A percentile compares a stretch with the other conserved stretches of the same genome.
Conservation (phyloP, 2,797 vertebrate species). For the Masticophis lateralis region DNA sequence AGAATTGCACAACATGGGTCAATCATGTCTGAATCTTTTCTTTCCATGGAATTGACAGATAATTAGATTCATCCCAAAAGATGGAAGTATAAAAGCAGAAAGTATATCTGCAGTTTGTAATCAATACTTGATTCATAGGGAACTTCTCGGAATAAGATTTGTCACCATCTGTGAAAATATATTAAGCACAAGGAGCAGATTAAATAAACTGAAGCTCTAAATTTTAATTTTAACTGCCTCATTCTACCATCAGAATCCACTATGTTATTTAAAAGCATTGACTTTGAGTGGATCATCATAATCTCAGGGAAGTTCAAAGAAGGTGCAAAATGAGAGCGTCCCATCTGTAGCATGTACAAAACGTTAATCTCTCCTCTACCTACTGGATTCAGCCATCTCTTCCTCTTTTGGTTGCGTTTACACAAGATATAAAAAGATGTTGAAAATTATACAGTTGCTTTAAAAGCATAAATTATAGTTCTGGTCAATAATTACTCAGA, state of each 20-base stretch:
- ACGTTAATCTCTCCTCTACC: conserved; percentile 22
- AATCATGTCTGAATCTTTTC: background rate
- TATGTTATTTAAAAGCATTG: background rate
- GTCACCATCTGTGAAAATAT: background rate
- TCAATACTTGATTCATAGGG: background rate
- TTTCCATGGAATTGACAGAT: background rate
- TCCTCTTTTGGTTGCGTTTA: conserved; percentile 62
- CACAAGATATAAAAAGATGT: conserved; percentile 53
- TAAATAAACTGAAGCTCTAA: background rate
- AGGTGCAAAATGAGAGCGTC: background rate
- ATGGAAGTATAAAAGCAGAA: background rate
- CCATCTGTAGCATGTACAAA: background rate
- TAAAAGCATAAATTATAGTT: conserved; percentile 43
- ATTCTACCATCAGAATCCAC: background rate
- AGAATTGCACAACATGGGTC: background rate
- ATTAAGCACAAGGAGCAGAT: background rate
- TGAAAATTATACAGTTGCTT: conserved; percentile 38
- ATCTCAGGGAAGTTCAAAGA: background rate
- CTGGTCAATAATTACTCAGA: conserved; percentile 45
- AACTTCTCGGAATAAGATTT: background rate
- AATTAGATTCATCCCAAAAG: background rate
- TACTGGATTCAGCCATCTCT: background rate
- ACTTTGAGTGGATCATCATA: background rate
- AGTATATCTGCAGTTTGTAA: background rate
- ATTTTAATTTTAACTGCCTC: background rate